These are phyloP conservation scores for Aspiorhynchus laticeps DNA, from an alignment of 2,113 vertebrate genomes.

Conservation along the genomic window DNA sequence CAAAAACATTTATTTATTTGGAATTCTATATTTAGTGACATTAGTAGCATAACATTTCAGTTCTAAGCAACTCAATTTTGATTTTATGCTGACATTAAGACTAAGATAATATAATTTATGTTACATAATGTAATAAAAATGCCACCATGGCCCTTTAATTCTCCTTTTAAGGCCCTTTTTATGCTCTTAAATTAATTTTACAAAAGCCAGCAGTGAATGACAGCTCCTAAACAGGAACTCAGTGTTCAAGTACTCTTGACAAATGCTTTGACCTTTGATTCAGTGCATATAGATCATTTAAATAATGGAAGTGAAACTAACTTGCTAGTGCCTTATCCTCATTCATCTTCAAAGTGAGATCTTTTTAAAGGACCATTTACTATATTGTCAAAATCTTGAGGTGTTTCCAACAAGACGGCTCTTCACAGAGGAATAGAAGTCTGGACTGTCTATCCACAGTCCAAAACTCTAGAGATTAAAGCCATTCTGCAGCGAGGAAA, in stretches of 20 bases:
- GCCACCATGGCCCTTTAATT: neutral
- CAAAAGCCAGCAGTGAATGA: neutral
- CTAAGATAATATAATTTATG: neutral
- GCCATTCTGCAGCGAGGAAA: neutral
- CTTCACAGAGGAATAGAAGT: neutral
- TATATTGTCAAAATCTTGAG: neutral
- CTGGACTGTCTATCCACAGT: neutral
- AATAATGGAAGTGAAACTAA: constrained; percentile 11
- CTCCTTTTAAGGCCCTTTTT: neutral
- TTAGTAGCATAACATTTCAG: neutral
- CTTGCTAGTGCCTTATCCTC: neutral
- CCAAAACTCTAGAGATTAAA: neutral
- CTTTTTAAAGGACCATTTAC: neutral
- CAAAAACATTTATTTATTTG: neutral
- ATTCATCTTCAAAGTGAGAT: neutral
- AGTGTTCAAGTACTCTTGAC: neutral
- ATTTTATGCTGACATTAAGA: neutral
- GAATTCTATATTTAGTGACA: neutral
- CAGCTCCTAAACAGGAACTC: neutral
- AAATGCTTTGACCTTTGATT: constrained; percentile 1
- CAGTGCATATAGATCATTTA: neutral
- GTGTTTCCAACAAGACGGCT: neutral
- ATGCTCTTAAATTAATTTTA: constrained; percentile 1
- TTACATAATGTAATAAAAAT: neutral
- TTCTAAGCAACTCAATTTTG: neutral